Conservation (phyloP, 2,113 vertebrate species). For the Delphinapterus leucas region DNA sequence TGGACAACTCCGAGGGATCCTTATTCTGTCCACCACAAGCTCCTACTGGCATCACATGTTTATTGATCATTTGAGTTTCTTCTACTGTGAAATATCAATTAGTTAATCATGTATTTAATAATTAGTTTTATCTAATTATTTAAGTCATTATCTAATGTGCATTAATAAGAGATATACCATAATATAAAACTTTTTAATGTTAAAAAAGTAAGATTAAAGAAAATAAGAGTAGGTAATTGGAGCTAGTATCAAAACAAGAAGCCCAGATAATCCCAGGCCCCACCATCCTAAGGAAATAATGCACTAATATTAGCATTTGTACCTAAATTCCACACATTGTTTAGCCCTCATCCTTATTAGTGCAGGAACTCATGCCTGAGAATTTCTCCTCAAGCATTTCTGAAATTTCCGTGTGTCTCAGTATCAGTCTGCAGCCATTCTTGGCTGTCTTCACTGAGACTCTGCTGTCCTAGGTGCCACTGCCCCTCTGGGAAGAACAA, state of each 20-base stretch:
- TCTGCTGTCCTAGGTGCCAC: background rate
- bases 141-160: background rate
- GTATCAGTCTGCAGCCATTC: background rate
- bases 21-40: background rate
- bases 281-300: background rate
- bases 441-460: background rate
- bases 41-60: background rate
- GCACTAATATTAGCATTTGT: background rate
- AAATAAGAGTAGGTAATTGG: background rate
- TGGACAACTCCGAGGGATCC: background rate
- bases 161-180: background rate
- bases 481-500: background rate
- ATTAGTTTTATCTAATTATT: background rate
- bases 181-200: background rate
- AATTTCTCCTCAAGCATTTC: background rate
- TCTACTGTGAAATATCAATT: background rate
- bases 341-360: rapidly evolving
- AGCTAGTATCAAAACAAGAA: background rate
- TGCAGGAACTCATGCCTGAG: background rate
- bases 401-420: background rate
- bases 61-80: background rate
- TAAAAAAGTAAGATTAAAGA: background rate
- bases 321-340: background rate
- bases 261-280: background rate
- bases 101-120: background rate